Base-by-base conservation (phyloP, 2,888 invertebrate species). In the Epicampocera succincta region DNA sequence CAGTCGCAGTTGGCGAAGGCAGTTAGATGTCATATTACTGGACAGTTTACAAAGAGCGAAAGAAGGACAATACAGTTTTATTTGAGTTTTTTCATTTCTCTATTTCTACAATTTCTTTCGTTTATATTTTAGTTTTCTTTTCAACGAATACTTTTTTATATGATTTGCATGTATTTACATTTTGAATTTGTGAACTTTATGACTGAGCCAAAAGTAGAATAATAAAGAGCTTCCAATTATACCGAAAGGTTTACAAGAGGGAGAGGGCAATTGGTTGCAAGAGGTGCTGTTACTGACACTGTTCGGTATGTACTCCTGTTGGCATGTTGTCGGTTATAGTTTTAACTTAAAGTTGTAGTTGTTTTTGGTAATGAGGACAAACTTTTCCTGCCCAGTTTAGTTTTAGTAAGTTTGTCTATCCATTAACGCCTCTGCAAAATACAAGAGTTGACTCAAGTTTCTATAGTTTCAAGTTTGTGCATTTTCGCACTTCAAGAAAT, bases 341-440 rank as follows among this genome's bases (percentile, higher is more conserved):
- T 71, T 50, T 48, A 25, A 50, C 48, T 58, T 5, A 38, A n/a
- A 56, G 63, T 56, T 52, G 73, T 65, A 15, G 46, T 58, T 65
- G 58, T 66, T 66, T 73, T 69, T 65, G 25, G 63, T 74, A 82
- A 78, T 78, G 77, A 78, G 74, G 78, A 78, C 82, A 82, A 82
- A 82, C 74, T 82, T 82, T 82, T 78, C 63, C 66, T 71, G 77
- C 65, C 58, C 82, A 69, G 76, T 69, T 68, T 52, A 74, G 56
- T 78, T 78, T 77, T 71, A 82, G 78, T 82, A 82, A 82, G 82
- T 82, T 82, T 78, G 82, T 82, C 82, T 74, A 82, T 82, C 82
- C 82, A 82, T 82, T 82, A 82, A 82, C 82, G 82, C 82, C 82
- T 82, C 66, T 78, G 60, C 65, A 74, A 69, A 82, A 75, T 60